Evolutionary conservation across 1,140 invertebrate genomes (phyloP), one percentile per base, ranked within the genome.

Genomic region (Halictus rubicundus): DNA sequence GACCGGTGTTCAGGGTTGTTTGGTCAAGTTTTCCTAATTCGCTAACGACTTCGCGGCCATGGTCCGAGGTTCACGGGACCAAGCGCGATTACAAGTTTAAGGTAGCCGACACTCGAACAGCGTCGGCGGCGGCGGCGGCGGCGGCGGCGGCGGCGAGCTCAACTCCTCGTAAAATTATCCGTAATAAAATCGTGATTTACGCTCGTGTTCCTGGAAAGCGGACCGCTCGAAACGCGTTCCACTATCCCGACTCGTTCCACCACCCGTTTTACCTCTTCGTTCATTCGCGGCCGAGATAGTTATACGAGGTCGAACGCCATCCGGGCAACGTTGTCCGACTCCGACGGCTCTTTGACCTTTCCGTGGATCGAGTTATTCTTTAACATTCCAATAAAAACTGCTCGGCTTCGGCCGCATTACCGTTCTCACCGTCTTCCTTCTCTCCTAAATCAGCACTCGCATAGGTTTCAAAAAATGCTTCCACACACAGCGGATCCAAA

Each of bases 171-270:
- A 89, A 90, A 90, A 90, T 90, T 90, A 90, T 90, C 89, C 82
- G 89, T 85, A 89, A 90, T 90, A 90, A 90, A 90, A 90, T 87
- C 86, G 77, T 90, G 89, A 90, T 90, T 90, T 90, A 90, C 86
- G 80, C 64, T 74, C 65, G 63, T 80, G 86, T 90, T 90, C 89
- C 77, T 84, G 84, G 89, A 90, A 90, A 90, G 81, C 83, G 77
- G 86, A 81, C 80, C 85, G 79, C 78, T 89, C 82, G n/a, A 32
- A 88, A 83, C 83, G 78, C 83, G 78, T 72, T 81, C 27, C 72
- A 42, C 79, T 83, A 76, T 71, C 65, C 64, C 23, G 42, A 9
- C 39, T 64, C 82, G 68, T 70, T 32, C 60, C 69, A 46, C 61
- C 23, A 52, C 46, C 77, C 27, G 65, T 66, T 42, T 66, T 42